phyloP scores from a whole-genome alignment of 2,113 vertebrate genomes.

The Crotalus helleri region DNA sequence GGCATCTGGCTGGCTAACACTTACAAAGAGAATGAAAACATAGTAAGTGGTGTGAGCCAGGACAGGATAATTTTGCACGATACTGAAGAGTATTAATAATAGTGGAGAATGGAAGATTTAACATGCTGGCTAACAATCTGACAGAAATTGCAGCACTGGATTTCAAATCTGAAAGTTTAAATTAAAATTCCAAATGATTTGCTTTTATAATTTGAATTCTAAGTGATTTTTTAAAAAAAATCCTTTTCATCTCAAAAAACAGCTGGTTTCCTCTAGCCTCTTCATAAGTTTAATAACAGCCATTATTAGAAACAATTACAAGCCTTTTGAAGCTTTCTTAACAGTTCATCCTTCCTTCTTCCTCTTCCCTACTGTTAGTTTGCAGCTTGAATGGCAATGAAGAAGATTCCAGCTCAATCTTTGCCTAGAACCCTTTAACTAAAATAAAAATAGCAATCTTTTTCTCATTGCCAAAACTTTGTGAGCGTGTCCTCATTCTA shows the following conservation, averaged over 20 bases:
- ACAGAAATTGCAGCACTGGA: background rate
- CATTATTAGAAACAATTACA: background rate
- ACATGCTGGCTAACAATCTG: background rate
- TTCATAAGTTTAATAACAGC: background rate
- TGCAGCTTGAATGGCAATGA: background rate
- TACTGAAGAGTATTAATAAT: background rate
- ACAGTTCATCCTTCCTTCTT: background rate
- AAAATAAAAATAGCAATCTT: background rate
- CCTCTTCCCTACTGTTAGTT: background rate
- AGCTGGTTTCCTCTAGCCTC: background rate
- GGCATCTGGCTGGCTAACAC: background rate
- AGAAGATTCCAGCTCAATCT: conserved; percentile 28
- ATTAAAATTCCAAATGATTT: background rate
- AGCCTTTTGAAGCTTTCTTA: background rate
- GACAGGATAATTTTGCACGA: background rate
- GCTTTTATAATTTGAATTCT: background rate
- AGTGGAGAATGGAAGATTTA: background rate
- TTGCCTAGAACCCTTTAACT: conserved; percentile 29
- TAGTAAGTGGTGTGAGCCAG: background rate
- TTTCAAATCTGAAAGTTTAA: background rate
- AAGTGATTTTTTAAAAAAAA: background rate
- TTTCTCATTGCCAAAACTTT: conserved; percentile 34
- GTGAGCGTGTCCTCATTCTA: conserved; percentile 13
- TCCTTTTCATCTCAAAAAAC: background rate
- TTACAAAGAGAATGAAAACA: background rate